A percentile compares a stretch with the other conserved stretches of the same genome.
Evolutionary conservation across 2,888 invertebrate genomes (phyloP).

Genomic region (Carterocephalus palaemon): DNA sequence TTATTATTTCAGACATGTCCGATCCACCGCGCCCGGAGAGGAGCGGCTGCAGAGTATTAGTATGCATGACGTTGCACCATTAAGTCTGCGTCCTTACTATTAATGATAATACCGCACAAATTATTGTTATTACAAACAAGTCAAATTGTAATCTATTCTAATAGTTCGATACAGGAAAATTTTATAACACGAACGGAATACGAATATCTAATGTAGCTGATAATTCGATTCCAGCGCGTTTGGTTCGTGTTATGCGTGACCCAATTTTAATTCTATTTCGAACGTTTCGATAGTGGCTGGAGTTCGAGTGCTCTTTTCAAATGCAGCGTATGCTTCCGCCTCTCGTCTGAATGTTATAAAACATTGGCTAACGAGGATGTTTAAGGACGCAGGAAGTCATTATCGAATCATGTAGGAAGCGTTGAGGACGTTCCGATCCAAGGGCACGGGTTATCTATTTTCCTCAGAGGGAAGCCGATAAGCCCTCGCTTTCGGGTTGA

Average conservation of each 20-base stretch:
- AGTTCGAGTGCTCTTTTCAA: constrained; percentile 39
- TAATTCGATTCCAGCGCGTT: constrained; percentile 38
- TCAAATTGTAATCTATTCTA: constrained; percentile 54
- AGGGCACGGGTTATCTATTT: constrained; percentile 36
- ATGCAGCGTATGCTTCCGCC: constrained; percentile 57
- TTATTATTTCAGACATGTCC: constrained; percentile 77
- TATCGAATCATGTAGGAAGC: constrained; percentile 73
- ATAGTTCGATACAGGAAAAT: constrained; percentile 53
- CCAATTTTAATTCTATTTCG: constrained; percentile 58
- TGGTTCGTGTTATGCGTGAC: constrained; percentile 48
- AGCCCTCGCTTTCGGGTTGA: constrained; percentile 32
- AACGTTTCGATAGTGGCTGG: constrained; percentile 27
- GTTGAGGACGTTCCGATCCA: constrained; percentile 45
- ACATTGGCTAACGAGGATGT: constrained; percentile 64
- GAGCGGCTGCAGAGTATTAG: constrained; percentile 62
- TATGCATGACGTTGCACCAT: constrained; percentile 72
- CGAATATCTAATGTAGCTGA: constrained; percentile 42
- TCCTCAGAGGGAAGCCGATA: constrained; percentile 30
- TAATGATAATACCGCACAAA: constrained; percentile 76
- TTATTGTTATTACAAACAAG: constrained; percentile 69
- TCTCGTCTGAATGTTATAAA: constrained; percentile 52
- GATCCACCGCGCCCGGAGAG: constrained; percentile 54
- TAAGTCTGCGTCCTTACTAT: constrained; percentile 77
- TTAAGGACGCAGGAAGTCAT: constrained; percentile 72
- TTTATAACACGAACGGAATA: constrained; percentile 40